Evolutionary conservation across 2,113 vertebrate species (phyloP).

Genomic region (Peromyscus polionotus): DNA sequence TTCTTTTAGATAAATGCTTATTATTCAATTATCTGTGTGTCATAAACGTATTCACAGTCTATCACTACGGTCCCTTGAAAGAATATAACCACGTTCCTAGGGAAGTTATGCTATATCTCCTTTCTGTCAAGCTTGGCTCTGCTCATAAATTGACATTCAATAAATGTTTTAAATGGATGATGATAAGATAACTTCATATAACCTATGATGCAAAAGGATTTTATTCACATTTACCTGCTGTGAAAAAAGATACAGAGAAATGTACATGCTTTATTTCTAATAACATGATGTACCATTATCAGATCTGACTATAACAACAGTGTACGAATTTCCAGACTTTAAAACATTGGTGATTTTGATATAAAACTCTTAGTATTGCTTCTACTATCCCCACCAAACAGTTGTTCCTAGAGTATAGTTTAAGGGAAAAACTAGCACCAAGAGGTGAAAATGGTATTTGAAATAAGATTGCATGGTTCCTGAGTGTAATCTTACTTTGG

Average conservation of each 20-base stretch:
- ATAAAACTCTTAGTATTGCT: conserved; percentile 28
- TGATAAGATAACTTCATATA: conserved; percentile 48
- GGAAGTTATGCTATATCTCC: conserved; percentile 31
- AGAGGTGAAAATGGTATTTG: conserved; percentile 53
- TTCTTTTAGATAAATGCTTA: conserved; percentile 57
- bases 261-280: conserved; percentile 46
- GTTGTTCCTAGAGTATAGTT: background rate
- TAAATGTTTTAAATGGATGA: conserved; percentile 50
- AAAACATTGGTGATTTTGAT: conserved; percentile 6
- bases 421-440: conserved; percentile 1
- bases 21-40: conserved; percentile 50
- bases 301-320: conserved; percentile 34
- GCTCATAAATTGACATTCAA: conserved; percentile 60
- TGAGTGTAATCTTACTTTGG: conserved; percentile 63
- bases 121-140: background rate
- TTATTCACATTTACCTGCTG: conserved; percentile 32
- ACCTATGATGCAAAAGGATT: conserved; percentile 34
- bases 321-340: conserved; percentile 20
- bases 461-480: conserved; percentile 61
- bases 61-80: background rate
- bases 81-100: conserved; percentile 62
- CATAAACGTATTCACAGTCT: conserved; percentile 30
- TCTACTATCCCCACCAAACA: background rate
- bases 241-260: conserved; percentile 60
- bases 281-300: conserved; percentile 30